Percentiles rank a stretch among this genome's conserved stretches.
Conservation (phyloP, 2,797 vertebrate genomes). For the Gorsachius magnificus region DNA sequence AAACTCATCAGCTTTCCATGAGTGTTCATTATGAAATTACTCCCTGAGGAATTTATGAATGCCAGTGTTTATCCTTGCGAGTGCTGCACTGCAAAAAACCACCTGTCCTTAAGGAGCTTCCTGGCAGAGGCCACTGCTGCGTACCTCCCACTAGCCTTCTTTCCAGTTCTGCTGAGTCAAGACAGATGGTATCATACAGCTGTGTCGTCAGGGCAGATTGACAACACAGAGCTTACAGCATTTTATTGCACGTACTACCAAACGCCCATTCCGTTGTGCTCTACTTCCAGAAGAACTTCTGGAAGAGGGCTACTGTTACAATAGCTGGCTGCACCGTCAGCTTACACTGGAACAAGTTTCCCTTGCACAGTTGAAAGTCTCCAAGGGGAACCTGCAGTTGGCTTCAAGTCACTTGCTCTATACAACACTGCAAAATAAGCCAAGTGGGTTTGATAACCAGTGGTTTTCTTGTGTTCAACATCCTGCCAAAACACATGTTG, state of each 20-base stretch:
- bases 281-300: background rate
- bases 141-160: background rate
- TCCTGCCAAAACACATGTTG: background rate
- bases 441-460: background rate
- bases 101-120: background rate
- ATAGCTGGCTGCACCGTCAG: background rate
- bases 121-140: background rate
- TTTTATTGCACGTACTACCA: background rate
- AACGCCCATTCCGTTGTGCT: background rate
- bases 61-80: background rate
- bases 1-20: constrained; percentile 1
- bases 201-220: background rate
- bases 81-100: fast-evolving
- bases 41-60: background rate
- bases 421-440: background rate
- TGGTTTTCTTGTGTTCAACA: background rate
- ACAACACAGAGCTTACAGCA: background rate
- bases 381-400: background rate
- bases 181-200: background rate
- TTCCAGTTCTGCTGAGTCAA: background rate
- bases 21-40: background rate
- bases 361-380: background rate
- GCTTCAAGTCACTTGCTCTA: background rate
- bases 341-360: background rate
- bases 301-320: background rate